Evolutionary conservation across 2,888 invertebrate genomes (phyloP), one percentile per base, ranked within the genome.

Genomic region (Holacanthella duospinosa): DNA sequence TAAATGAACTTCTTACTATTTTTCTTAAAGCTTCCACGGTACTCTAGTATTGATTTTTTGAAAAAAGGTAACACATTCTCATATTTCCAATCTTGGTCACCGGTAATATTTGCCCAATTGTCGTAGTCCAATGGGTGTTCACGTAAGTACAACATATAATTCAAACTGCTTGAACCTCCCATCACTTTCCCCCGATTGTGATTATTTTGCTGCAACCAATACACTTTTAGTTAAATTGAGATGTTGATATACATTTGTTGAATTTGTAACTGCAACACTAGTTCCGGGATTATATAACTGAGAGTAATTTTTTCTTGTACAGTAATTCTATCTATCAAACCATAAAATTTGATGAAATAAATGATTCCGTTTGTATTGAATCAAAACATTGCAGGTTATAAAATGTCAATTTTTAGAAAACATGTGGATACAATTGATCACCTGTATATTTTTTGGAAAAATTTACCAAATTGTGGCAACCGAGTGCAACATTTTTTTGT

Each of bases 121-220:
- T 53, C 24, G 53, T 53, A 53, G n/a, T 53, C 53, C 6, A 21
- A 6, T 6, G 53, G 53, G n/a, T 53, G 53, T 6, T 21, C 53
- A 6, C 24, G 53, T 6, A 53, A 21, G n/a, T 53, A 53, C 19
- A 53, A 12, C 53, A 53, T 53, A 21, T 53, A 53, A 53, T 53
- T 53, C 24, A 53, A 53, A 21, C 9, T 53, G n/a, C 53, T 53
- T 9, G 12, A 12, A 9, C 53, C 53, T 4, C 53, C 53, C 12
- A 53, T 4, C 6, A 53, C 53, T 53, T 53, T 53, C 53, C 53
- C 53, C 4, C 53, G 53, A 21, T 53, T 53, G 53, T 36, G 36
- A 36, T 36, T 9, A 6, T 9, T 16, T 36, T 36, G 36, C 36
- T 36, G 16, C 36, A 36, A n/a, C 36, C 6, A 36, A 36, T 36